These are phyloP conservation scores for Ferdinandea cuprea DNA, from an alignment of 2,888 invertebrate genomes.

Conservation along the genomic window DNA sequence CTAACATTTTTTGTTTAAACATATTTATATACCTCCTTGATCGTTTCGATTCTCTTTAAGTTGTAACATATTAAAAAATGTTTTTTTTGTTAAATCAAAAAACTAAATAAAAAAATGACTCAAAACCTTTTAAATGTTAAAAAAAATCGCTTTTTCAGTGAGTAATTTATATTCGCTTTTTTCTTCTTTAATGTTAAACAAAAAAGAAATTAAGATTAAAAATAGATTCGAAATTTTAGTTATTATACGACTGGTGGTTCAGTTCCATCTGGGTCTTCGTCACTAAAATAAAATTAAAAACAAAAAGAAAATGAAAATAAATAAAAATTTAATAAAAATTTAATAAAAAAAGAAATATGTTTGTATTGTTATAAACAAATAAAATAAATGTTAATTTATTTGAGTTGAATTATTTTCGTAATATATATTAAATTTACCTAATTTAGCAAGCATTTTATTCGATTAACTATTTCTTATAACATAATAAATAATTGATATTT, in stretches of 20 bases:
- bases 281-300: conserved; percentile 66
- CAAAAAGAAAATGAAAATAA: conserved; percentile 32
- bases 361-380: not conserved
- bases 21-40: conserved; percentile 50
- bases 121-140: conserved; percentile 17
- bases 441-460: conserved; percentile 14
- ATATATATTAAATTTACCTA: conserved; percentile 20
- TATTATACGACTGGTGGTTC: conserved; percentile 83
- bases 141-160: conserved; percentile 35
- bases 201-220: conserved; percentile 52
- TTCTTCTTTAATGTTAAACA: conserved; percentile 70
- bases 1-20: conserved; percentile 35
- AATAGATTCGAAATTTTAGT: conserved; percentile 46
- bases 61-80: conserved; percentile 52
- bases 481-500: conserved; percentile 18
- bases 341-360: conserved; percentile 5
- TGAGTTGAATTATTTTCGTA: too few relatives aligned
- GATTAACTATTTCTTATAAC: conserved; percentile 22
- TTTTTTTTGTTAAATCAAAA: conserved; percentile 49
- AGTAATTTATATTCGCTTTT: conserved; percentile 42
- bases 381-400: conserved; percentile 28
- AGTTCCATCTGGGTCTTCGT: conserved; percentile 80
- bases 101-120: conserved; percentile 33
- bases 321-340: conserved; percentile 39
- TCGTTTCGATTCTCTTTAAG: conserved; percentile 54